Evolutionary conservation across 1,140 invertebrate genomes (phyloP), one percentile per base, ranked within the genome.

Genomic region (Rhyacophila brunnea): DNA sequence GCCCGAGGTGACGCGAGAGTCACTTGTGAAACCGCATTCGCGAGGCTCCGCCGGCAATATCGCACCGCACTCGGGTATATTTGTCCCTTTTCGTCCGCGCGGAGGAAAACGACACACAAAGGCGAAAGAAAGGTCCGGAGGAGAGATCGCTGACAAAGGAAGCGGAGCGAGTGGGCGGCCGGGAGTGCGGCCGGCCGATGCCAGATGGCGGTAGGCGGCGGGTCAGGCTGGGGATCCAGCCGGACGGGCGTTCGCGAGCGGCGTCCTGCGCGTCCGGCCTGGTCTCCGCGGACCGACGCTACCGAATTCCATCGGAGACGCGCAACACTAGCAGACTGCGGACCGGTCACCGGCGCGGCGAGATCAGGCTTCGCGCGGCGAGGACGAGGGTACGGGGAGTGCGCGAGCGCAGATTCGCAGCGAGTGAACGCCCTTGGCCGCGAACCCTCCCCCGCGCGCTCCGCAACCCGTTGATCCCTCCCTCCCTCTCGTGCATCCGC

Each of bases 401-500:
- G 55, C 45, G 54, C 32, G 55, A n/a, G 45, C 53, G 55, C 47
- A 32, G 47, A 58, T 50, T 50, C 51, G 45, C 46, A 32, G 28
- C 48, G 62, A 64, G 58, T 64, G 62, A 64, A 60, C 62, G 62
- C 62, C 62, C 62, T 60, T 57, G 62, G 58, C 60, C 54, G 60
- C 14, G 71, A 66, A 60, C 72, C 73, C 70, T 72, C 70, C 73
- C 71, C 68, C 71, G 67, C 65, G 69, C 70, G 71, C 69, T 60
- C 52, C 65, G 45, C 35, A 47, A n/a, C 58, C 59, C 32, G 71
- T 68, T 70, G 70, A 66, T 62, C 23, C 71, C 70, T 69, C 71
- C 68, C 65, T 71, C 70, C 69, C 68, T 67, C 62, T 65, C 59
- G 44, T 62, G 52, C 14, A 50, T 57, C 60, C 44, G 36, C 59